Conservation (phyloP, 2,113 vertebrate genomes). For the Lasiurus borealis region DNA sequence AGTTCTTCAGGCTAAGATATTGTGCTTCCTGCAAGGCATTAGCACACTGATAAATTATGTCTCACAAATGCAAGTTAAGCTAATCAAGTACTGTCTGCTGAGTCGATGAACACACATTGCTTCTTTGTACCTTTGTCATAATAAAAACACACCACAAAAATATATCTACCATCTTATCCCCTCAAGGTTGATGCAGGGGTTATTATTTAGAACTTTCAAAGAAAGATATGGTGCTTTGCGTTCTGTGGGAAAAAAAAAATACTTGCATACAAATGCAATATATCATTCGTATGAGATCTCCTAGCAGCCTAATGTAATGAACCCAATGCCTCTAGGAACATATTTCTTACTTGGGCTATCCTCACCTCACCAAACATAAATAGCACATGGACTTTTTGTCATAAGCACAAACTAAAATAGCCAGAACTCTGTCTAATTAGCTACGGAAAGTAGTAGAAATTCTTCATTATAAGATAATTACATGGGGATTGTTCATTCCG, state of each 20-base stretch:
- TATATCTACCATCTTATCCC: not conserved
- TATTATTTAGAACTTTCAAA: conserved; percentile 30
- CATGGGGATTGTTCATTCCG: too few species aligned
- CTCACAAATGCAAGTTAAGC: conserved; percentile 28
- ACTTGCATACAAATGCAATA: conserved; percentile 5
- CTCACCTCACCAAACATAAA: conserved; percentile 44
- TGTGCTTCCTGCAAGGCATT: not conserved
- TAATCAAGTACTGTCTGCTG: not conserved
- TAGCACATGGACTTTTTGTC: conserved; percentile 20
- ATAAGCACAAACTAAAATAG: not conserved
- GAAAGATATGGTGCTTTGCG: not conserved
- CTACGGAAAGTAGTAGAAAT: not conserved
- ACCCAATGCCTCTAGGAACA: not conserved
- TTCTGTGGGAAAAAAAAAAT: not conserved
- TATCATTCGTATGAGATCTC: conserved; percentile 24
- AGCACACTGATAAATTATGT: not conserved
- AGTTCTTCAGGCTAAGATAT: not conserved
- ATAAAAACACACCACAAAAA: not conserved
- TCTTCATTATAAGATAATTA: not conserved
- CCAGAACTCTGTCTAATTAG: not conserved
- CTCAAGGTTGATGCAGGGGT: not conserved
- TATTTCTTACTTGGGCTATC: conserved; percentile 26
- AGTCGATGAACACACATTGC: not conserved
- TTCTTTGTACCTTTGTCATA: conserved; percentile 7
- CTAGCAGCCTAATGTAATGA: conserved; percentile 40